Conservation (phyloP, 2,888 invertebrate genomes). For the Diarsia brunnea region DNA sequence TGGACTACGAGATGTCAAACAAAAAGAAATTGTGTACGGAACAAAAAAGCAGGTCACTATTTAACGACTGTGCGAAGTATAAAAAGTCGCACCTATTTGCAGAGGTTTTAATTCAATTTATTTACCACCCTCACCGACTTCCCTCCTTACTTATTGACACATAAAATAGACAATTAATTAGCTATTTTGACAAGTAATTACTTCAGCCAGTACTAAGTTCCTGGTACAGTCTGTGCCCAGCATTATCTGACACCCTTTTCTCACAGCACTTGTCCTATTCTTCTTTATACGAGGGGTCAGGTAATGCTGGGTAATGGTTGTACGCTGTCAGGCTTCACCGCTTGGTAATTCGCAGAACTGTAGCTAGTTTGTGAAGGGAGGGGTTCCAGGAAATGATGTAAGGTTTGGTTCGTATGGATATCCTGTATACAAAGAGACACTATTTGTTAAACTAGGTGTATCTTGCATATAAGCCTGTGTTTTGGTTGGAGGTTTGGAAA, state of each 20-base stretch:
- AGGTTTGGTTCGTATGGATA: not conserved
- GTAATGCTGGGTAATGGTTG: too few relatives aligned
- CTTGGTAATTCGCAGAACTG: constrained; percentile 24
- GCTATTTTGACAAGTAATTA: constrained; percentile 18
- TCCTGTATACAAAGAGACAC: not conserved
- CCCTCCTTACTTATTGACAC: not conserved
- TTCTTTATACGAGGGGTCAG: too few relatives aligned
- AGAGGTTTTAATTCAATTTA: not conserved
- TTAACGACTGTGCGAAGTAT: not conserved
- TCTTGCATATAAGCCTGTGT: not conserved
- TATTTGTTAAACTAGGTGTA: not conserved
- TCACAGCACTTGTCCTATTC: too few relatives aligned
- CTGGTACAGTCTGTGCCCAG: not conserved
- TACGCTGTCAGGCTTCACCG: constrained; percentile 21
- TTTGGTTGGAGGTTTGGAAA: too few relatives aligned
- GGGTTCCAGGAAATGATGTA: not conserved
- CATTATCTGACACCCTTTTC: too few relatives aligned
- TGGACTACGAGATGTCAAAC: too few relatives aligned
- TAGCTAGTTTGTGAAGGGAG: not conserved
- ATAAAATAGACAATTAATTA: constrained; percentile 21
- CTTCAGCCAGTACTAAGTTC: not conserved
- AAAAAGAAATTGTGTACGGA: too few relatives aligned
- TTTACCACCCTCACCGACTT: not conserved
- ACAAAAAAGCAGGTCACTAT: too few relatives aligned
- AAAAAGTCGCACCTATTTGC: not conserved